Conservation (phyloP, 2,797 vertebrate genomes). For the Microctenopoma lineatum region DNA sequence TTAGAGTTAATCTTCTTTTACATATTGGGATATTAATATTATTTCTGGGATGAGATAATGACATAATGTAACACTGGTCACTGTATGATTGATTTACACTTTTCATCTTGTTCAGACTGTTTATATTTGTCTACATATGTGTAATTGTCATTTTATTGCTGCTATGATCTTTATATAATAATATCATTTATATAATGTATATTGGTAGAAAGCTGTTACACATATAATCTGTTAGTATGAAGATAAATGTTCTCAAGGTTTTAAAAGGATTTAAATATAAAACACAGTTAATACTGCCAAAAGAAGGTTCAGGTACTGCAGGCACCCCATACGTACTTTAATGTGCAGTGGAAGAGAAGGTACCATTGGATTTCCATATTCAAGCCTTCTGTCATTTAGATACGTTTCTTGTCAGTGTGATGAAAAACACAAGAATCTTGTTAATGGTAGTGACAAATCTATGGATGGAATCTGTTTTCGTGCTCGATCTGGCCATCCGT, state of each 20-base stretch:
- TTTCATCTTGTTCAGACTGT: constrained; percentile 2
- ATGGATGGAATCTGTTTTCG: constrained; percentile 1
- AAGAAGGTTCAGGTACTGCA: too few species aligned
- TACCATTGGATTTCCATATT: too few species aligned
- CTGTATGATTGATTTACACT: constrained; percentile 43
- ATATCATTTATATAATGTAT: neutral
- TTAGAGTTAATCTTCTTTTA: constrained; percentile 82
- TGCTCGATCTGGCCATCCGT: constrained; percentile 13
- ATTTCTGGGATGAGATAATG: constrained; percentile 60
- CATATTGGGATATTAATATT: constrained; percentile 69
- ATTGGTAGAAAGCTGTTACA: neutral
- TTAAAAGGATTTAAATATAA: too few species aligned
- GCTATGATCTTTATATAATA: neutral
- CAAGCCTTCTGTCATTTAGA: too few species aligned
- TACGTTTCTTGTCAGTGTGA: too few species aligned
- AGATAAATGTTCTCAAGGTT: neutral
- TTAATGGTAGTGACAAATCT: neutral
- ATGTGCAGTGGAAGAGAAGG: too few species aligned
- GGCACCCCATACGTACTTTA: too few species aligned
- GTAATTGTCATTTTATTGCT: neutral
- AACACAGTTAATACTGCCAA: too few species aligned
- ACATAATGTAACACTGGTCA: constrained; percentile 46
- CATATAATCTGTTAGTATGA: neutral
- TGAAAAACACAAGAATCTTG: too few species aligned
- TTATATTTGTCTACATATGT: neutral